phyloP scores from a whole-genome alignment of 2,797 vertebrate genomes.

The Falco naumanni region DNA sequence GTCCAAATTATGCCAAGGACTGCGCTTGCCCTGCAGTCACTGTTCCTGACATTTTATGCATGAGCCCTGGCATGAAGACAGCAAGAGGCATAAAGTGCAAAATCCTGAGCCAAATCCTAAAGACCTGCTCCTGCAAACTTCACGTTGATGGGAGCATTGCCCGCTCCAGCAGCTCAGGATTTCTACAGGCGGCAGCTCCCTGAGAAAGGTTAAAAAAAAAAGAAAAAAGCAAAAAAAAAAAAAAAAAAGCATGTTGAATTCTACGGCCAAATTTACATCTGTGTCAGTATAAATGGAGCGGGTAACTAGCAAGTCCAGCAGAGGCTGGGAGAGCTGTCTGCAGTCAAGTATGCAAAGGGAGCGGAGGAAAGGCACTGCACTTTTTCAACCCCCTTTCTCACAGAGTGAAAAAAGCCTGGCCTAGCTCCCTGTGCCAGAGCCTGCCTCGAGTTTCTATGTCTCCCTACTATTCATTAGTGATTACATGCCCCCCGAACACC shows the following conservation, averaged over 20 bases:
- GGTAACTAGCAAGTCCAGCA: background rate
- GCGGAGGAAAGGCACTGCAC: background rate
- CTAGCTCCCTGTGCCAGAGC: conserved; percentile 74
- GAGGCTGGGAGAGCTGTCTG: background rate
- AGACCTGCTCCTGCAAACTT: background rate
- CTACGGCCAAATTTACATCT: background rate
- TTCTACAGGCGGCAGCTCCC: background rate
- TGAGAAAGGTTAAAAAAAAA: background rate
- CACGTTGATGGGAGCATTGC: accelerated
- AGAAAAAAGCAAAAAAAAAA: background rate
- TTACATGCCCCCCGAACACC: conserved; percentile 81
- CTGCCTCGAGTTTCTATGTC: conserved; percentile 68
- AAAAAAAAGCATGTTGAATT: background rate
- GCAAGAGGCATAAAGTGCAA: background rate
- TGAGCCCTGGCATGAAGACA: background rate
- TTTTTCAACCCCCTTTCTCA: conserved; percentile 37
- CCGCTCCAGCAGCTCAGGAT: background rate
- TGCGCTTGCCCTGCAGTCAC: background rate
- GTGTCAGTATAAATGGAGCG: accelerated
- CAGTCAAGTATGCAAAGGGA: background rate
- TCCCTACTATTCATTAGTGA: conserved; percentile 77
- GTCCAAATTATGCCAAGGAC: background rate
- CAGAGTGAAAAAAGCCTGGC: conserved; percentile 56
- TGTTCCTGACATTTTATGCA: background rate
- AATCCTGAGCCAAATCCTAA: background rate